These are phyloP conservation scores for Brenthis ino DNA, from an alignment of 2,888 invertebrate genomes.

Conservation along the genomic window DNA sequence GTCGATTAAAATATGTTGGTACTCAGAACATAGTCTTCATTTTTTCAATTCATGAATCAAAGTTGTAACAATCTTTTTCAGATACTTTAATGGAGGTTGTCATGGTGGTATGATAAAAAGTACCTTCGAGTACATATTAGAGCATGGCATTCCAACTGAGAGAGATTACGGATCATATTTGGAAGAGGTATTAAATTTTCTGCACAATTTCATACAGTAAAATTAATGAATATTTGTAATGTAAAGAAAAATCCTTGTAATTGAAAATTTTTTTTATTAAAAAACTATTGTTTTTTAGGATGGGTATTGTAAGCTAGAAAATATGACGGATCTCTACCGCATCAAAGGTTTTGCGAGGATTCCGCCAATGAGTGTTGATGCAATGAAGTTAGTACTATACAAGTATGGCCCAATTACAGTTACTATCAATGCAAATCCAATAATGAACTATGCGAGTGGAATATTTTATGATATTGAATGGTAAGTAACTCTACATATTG, in stretches of 20 bases:
- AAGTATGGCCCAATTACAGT: conserved; percentile 56
- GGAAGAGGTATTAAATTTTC: conserved; percentile 28
- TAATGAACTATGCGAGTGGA: conserved; percentile 51
- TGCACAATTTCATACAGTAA: not conserved
- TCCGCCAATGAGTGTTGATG: conserved; percentile 48
- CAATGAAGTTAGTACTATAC: conserved; percentile 52
- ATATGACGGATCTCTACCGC: conserved; percentile 46
- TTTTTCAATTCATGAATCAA: too few species aligned
- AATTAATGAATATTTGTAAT: too few species aligned
- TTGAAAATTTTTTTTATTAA: not conserved
- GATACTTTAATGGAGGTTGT: conserved; percentile 50
- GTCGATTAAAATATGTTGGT: too few species aligned
- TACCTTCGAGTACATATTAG: conserved; percentile 46
- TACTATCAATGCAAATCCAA: conserved; percentile 42
- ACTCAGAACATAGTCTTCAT: too few species aligned
- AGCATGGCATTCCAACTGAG: conserved; percentile 54
- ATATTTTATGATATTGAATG: conserved; percentile 53
- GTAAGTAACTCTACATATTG: conserved; percentile 42
- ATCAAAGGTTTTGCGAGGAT: conserved; percentile 53
- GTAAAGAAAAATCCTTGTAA: too few species aligned
- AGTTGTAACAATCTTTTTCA: conserved; percentile 24
- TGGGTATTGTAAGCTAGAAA: conserved; percentile 49
- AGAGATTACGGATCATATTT: conserved; percentile 54
- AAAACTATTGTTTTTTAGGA: conserved; percentile 44
- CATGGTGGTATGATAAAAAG: conserved; percentile 46